Base-by-base conservation (phyloP, 1,140 invertebrate species). In the Gonatopus flavifemur region DNA sequence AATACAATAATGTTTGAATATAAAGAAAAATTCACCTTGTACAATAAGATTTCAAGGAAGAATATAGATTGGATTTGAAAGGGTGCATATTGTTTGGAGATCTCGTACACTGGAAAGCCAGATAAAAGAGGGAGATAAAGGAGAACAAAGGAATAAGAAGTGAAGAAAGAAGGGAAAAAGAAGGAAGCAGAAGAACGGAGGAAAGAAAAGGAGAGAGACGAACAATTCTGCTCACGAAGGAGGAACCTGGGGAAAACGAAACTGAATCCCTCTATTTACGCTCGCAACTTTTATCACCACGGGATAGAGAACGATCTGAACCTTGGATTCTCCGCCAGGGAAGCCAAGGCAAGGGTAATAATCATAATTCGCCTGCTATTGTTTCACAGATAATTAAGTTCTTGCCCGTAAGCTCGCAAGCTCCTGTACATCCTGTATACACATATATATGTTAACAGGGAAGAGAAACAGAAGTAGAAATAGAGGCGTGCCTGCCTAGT, bases 371-470 rank as follows among this genome's bases (percentile, higher is more conserved):
- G 52, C 52, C 39, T 44, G 52, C 56, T 64, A 69, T 69, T 66
- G 65, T 69, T 69, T 64, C 66, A 57, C 63, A 67, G 63, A 69
- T 69, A 69, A 69, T 67, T 66, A 69, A 67, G 63, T 67, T 69
- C 67, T 67, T 69, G 61, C 64, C 37, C 50, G 45, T 25, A n/a
- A n/a, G n/a, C n/a, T n/a, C n/a, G n/a, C n/a, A n/a, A n/a, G n/a
- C n/a, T n/a, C n/a, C n/a, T n/a, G n/a, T n/a, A n/a, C n/a, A n/a
- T n/a, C n/a, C n/a, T n/a, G n/a, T n/a, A n/a, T n/a, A n/a, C n/a
- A n/a, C n/a, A n/a, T n/a, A n/a, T n/a, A n/a, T n/a, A n/a, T n/a
- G n/a, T n/a, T n/a, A n/a, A n/a, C n/a, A n/a, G n/a, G n/a, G n/a
- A n/a, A n/a, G 38, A 47, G 45, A n/a, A 41, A n/a, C 25, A 33